Percentiles rank a stretch among this genome's conserved stretches.
Conservation (phyloP, 2,888 invertebrate species). For the Volucella bombylans region DNA sequence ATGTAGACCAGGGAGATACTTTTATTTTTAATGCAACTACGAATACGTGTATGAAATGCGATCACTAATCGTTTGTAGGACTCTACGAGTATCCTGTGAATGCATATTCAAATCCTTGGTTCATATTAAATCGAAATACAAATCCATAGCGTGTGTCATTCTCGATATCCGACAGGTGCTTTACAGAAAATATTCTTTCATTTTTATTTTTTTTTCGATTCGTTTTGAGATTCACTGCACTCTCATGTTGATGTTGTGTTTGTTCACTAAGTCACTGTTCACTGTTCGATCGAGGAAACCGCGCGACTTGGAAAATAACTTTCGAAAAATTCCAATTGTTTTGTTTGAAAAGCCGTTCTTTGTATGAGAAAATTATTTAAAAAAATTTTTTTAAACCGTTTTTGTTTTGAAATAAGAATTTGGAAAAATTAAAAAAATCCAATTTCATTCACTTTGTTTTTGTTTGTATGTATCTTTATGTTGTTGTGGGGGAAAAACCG, state of each 20-base stretch:
- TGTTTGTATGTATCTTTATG: constrained; percentile 42
- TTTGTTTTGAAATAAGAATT: constrained; percentile 30
- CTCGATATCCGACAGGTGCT: constrained; percentile 67
- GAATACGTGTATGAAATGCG: constrained; percentile 8
- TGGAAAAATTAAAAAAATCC: constrained; percentile 11
- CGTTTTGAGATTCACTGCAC: constrained; percentile 2
- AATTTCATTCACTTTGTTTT: constrained; percentile 49
- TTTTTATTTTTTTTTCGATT: not conserved
- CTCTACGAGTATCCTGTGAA: constrained; percentile 24
- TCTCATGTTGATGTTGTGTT: constrained; percentile 17
- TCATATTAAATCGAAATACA: constrained; percentile 7
- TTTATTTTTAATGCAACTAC: not conserved
- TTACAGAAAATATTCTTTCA: constrained; percentile 28
- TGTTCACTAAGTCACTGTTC: constrained; percentile 39
- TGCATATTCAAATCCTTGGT: constrained; percentile 55
- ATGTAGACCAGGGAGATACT: constrained; percentile 20
- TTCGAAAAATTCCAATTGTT: too few relatives aligned
- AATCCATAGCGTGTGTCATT: not conserved
- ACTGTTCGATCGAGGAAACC: constrained; percentile 13
- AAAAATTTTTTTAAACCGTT: constrained; percentile 1
- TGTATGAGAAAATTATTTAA: too few relatives aligned
- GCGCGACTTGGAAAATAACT: constrained; percentile 45
- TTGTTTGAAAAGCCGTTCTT: too few relatives aligned
- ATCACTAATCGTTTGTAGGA: constrained; percentile 54
- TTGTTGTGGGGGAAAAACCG: constrained; percentile 53